Conservation (phyloP, 2,113 vertebrate genomes). For the Scortum barcoo region DNA sequence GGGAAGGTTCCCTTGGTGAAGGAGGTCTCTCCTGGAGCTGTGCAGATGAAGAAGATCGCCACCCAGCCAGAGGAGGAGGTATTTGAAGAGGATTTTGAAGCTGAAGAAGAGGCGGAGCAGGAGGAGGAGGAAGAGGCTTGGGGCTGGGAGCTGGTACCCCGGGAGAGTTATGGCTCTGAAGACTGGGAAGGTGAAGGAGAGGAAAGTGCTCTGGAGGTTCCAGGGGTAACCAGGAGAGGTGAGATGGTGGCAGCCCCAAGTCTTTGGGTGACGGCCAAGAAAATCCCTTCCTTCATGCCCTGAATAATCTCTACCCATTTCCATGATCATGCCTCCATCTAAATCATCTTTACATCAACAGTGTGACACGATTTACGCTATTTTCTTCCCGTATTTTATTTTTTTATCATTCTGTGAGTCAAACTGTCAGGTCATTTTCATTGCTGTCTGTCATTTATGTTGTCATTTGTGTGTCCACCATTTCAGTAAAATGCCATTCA, state of each 20-base stretch:
- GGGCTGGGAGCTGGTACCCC: constrained; percentile 84
- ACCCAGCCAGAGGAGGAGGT: constrained; percentile 84
- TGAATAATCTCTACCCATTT: constrained; percentile 76
- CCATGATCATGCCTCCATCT: constrained; percentile 64
- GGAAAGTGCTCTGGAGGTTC: constrained; percentile 86
- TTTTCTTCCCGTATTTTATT: constrained; percentile 25
- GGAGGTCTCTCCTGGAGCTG: constrained; percentile 82
- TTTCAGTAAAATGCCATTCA: constrained; percentile 36
- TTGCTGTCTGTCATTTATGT: constrained; percentile 36
- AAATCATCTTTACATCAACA: constrained; percentile 41
- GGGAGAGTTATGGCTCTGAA: constrained; percentile 79
- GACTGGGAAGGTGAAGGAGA: constrained; percentile 83
- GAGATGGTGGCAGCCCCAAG: constrained; percentile 83
- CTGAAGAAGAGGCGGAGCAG: constrained; percentile 48
- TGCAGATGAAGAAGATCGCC: constrained; percentile 82
- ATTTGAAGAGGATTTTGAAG: constrained; percentile 78
- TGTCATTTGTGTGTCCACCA: constrained; percentile 37
- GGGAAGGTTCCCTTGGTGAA: constrained; percentile 74
- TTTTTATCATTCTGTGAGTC: constrained; percentile 25
- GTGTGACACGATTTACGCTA: constrained; percentile 21
- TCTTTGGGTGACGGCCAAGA: constrained; percentile 73
- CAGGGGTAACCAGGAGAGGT: constrained; percentile 90
- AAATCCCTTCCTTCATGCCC: constrained; percentile 65
- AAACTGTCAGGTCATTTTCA: constrained; percentile 25
- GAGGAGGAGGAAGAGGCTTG: constrained; percentile 80